Evolutionary conservation across 2,888 invertebrate genomes (phyloP).

Genomic region (Cataglyphis livida): DNA sequence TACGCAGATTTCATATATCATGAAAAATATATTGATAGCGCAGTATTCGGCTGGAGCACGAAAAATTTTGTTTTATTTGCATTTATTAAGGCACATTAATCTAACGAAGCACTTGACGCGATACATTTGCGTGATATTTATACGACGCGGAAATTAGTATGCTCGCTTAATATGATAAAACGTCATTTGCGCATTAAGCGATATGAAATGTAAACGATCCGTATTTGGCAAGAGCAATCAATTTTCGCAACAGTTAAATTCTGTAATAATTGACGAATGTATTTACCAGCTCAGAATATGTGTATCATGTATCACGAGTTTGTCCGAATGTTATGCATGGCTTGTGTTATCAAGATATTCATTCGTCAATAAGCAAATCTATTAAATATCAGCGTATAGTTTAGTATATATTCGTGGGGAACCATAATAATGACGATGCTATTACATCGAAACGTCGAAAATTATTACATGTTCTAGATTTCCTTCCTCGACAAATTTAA

Average conservation of each 20-base stretch:
- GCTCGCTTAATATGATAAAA: slow-evolving; percentile 51
- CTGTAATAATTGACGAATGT: slow-evolving; percentile 50
- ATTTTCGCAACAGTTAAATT: slow-evolving; percentile 56
- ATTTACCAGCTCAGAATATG: slow-evolving; percentile 44
- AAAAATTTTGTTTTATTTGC: slow-evolving; percentile 26
- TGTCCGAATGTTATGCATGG: slow-evolving; percentile 5
- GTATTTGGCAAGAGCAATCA: slow-evolving; percentile 48
- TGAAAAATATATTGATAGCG: not conserved
- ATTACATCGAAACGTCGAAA: not conserved
- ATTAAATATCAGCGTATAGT: slow-evolving; percentile 6
- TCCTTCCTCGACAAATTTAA: not conserved
- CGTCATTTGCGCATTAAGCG: slow-evolving; percentile 51
- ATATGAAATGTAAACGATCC: slow-evolving; percentile 53
- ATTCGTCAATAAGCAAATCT: slow-evolving; percentile 22
- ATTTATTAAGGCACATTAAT: slow-evolving; percentile 26
- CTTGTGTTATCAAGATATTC: slow-evolving; percentile 35
- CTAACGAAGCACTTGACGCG: not conserved
- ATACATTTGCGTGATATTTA: slow-evolving; percentile 27
- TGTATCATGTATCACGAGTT: slow-evolving; percentile 46
- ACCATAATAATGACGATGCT: not conserved
- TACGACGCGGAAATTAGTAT: slow-evolving; percentile 39
- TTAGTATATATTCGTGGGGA: not conserved
- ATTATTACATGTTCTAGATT: not conserved
- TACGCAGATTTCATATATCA: not conserved
- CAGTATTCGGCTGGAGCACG: not conserved